Base-by-base conservation (phyloP, 2,797 vertebrate genomes). In the Coregonus suidteri region DNA sequence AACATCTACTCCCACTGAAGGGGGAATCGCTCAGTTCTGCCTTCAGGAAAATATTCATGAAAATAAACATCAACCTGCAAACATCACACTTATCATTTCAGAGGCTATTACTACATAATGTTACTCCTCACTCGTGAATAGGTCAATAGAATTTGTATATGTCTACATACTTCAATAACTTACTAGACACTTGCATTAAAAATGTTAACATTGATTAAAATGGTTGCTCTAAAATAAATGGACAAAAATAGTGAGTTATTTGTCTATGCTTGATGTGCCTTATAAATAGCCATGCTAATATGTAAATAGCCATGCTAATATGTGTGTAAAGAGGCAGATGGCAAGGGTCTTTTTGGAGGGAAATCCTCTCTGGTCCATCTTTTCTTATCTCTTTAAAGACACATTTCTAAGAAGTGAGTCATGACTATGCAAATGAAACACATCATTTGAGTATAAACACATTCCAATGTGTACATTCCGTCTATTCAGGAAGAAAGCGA, bases 321-420 rank as follows among this genome's bases (percentile, higher is more conserved):
- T 77, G 74, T 70, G 67, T 52, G 52, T 30, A 41, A 52, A 41
- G 81, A 56, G 74, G 75, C 87, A 85, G 82, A 82, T 85, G 83
- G 79, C 77, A 75, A 65, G 79, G 74, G 76, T 71, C n/a, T 41
- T 84, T 83, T 85, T 79, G 83, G 86, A 88, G 83, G 88, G 83
- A 90, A 90, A 81, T 54, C 78, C 76, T 52, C 69, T 71, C 67
- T 34, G 54, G 15, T 77, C 72, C 56, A 75, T 77, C 70, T 34
- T 68, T 83, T 77, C 74, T 79, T 80, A 70, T 75, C 54, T 77
- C 41, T 80, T 82, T 75, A 75, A 85, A 34, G 74, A 81, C 64
- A 81, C 64, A 83, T 86, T 87, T 86, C 81, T 81, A 41, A 83
- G 78, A 75, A 83, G 75, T 85, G 85, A 87, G 82, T 84, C 83